These are phyloP conservation scores for Cephus rjabovi DNA, from an alignment of 2,888 invertebrate genomes.

Conservation along the genomic window DNA sequence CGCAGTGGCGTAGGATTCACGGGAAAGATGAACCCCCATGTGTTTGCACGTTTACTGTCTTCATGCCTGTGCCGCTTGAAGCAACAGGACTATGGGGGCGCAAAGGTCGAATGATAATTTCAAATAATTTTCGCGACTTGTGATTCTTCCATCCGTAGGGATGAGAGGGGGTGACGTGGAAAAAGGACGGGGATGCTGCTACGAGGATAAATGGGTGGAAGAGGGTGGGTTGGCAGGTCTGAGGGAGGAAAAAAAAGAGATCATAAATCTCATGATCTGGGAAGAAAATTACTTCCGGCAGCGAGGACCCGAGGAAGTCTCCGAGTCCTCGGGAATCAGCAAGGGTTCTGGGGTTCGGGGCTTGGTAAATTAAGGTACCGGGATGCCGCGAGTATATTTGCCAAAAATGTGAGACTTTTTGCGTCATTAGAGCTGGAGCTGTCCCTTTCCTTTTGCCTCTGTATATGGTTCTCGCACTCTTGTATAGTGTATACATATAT, in stretches of 20 bases:
- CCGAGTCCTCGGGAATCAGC: not conserved
- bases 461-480: not conserved
- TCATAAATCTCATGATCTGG: conserved; percentile 29
- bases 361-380: conserved; percentile 1
- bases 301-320: not conserved
- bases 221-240: not conserved
- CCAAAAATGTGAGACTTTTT: conserved; percentile 4
- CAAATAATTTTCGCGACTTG: conserved; percentile 26
- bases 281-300: conserved; percentile 21
- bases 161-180: not conserved
- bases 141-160: conserved; percentile 19
- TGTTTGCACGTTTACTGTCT: not conserved
- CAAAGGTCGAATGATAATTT: conserved; percentile 25
- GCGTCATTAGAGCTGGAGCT: not conserved
- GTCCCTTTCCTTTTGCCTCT: not conserved
- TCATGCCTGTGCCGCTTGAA: not conserved
- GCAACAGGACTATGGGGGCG: not conserved
- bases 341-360: conserved; percentile 6
- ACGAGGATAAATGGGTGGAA: not conserved
- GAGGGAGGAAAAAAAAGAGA: conserved; percentile 10
- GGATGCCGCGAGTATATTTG: not conserved
- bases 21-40: not conserved
- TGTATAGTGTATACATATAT: not conserved
- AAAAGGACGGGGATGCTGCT: not conserved
- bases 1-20: not conserved